A percentile compares a stretch with the other conserved stretches of the same genome.
These are phyloP conservation scores for Smutsia gigantea DNA, from an alignment of 2,797 vertebrate species.

Conservation along the genomic window DNA sequence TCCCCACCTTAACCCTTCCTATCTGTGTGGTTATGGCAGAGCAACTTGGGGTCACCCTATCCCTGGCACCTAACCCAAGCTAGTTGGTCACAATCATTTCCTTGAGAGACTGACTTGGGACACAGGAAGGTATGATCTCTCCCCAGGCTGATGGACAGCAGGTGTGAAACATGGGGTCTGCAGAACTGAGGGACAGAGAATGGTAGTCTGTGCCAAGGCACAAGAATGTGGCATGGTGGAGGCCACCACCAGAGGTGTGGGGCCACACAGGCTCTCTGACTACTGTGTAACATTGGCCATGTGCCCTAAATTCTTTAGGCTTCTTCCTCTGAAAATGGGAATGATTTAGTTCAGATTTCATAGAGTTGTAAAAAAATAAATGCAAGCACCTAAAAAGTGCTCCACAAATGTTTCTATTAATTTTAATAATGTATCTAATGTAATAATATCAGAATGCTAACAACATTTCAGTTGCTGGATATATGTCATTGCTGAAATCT, in stretches of 20 bases:
- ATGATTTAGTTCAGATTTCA: neutral
- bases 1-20: accelerated
- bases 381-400: neutral
- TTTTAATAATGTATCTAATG: neutral
- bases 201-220: accelerated
- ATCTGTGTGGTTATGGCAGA: neutral
- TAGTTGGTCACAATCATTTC: neutral
- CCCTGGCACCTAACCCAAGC: neutral
- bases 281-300: neutral
- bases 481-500: neutral
- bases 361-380: neutral
- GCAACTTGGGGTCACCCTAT: accelerated
- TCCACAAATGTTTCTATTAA: neutral
- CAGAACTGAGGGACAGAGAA: neutral
- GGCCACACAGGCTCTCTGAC: neutral
- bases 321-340: neutral
- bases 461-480: neutral
- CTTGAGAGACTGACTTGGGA: neutral
- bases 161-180: neutral
- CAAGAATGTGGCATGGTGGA: accelerated
- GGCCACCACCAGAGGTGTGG: accelerated
- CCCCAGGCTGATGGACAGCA: neutral
- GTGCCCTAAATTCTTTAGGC: neutral
- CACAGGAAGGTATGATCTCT: neutral
- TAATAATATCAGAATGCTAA: neutral